These are phyloP conservation scores for Drosophila littoralis DNA, from an alignment of 1,140 invertebrate genomes.

Conservation along the genomic window DNA sequence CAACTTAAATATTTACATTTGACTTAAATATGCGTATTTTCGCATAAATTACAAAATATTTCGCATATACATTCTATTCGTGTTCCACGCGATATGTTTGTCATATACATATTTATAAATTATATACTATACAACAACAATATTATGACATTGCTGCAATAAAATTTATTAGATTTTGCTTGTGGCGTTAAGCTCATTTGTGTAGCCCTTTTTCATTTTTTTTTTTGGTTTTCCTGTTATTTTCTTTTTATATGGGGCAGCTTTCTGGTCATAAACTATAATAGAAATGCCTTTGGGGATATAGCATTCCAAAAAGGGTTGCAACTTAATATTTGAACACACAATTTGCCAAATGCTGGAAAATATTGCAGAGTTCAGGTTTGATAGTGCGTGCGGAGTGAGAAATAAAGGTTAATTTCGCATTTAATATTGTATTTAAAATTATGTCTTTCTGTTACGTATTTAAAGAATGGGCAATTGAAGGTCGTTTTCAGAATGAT, in stretches of 20 bases:
- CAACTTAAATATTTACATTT: slow-evolving; percentile 80
- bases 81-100: slow-evolving; percentile 62
- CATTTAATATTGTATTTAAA: slow-evolving; percentile 3
- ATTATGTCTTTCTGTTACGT: not conserved
- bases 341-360: slow-evolving; percentile 17
- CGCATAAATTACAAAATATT: slow-evolving; percentile 76
- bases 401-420: slow-evolving; percentile 6
- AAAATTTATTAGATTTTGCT: slow-evolving; percentile 77
- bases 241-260: slow-evolving; percentile 64
- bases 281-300: slow-evolving; percentile 55
- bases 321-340: slow-evolving; percentile 4
- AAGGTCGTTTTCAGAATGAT: too few species aligned
- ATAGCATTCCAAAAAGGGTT: slow-evolving; percentile 32
- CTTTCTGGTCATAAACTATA: slow-evolving; percentile 71
- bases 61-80: slow-evolving; percentile 56
- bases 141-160: slow-evolving; percentile 78
- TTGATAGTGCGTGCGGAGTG: not conserved
- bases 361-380: slow-evolving; percentile 12
- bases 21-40: slow-evolving; percentile 78
- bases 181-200: slow-evolving; percentile 56
- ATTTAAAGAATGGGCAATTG: not conserved
- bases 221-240: slow-evolving; percentile 42
- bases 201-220: slow-evolving; percentile 16
- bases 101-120: slow-evolving; percentile 17
- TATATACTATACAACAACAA: slow-evolving; percentile 19